These are phyloP conservation scores for Acrossocheilus wenchowensis DNA, from an alignment of 2,797 vertebrate species.

Conservation along the genomic window DNA sequence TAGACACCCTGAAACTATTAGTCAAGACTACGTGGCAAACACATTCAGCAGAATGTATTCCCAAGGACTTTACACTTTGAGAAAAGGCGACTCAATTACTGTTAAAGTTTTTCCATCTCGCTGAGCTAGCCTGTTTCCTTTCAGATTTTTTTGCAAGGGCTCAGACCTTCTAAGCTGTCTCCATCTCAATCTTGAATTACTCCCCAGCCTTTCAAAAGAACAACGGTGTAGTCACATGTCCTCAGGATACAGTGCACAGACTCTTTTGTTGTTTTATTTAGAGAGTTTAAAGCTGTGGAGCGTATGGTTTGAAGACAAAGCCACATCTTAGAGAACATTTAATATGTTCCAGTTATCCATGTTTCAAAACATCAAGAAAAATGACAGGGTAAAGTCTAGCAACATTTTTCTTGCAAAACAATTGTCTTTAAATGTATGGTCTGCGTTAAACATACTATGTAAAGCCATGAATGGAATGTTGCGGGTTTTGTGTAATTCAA, in stretches of 20 bases:
- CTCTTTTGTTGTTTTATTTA: conserved; percentile 30
- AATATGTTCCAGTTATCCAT: conserved; percentile 31
- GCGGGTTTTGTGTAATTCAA: conserved; percentile 30
- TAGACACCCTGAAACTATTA: conserved; percentile 82
- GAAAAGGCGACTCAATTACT: conserved; percentile 45
- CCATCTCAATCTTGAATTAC: conserved; percentile 27
- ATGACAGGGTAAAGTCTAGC: neutral
- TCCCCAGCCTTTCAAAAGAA: neutral
- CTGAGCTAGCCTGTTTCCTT: conserved; percentile 32
- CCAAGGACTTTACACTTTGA: conserved; percentile 64
- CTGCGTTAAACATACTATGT: conserved; percentile 1
- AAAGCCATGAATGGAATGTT: conserved; percentile 39
- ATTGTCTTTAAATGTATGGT: neutral
- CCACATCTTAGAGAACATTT: conserved; percentile 32
- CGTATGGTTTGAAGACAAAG: conserved; percentile 23
- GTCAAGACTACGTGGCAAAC: conserved; percentile 74
- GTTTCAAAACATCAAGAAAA: neutral
- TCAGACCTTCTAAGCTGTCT: conserved; percentile 30
- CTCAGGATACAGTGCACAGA: conserved; percentile 38
- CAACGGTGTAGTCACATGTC: conserved; percentile 17
- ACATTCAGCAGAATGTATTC: conserved; percentile 70
- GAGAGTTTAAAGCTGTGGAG: conserved; percentile 2
- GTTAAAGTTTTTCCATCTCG: conserved; percentile 34
- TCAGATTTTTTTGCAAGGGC: conserved; percentile 34
- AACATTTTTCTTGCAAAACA: neutral